A percentile compares a stretch with the other conserved stretches of the same genome.
Evolutionary conservation across 2,797 vertebrate genomes (phyloP).

Genomic region (Alfaro cultratus): DNA sequence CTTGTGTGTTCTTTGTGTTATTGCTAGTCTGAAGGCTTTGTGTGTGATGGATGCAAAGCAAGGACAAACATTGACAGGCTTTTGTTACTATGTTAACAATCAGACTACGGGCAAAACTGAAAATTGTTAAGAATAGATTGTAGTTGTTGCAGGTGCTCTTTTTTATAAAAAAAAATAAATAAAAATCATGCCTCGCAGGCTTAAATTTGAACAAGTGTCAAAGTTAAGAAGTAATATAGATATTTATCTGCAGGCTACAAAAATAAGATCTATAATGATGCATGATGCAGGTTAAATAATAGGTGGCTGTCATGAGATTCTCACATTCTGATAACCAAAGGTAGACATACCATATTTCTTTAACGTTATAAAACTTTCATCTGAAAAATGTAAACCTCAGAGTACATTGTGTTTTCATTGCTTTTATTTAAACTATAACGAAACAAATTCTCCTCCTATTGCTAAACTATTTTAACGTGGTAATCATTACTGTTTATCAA

Average conservation of each 20-base stretch:
- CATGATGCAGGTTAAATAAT: not conserved
- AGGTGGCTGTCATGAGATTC: not conserved
- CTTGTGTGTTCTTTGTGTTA: not conserved
- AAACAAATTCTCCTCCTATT: not conserved
- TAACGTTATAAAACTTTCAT: not conserved
- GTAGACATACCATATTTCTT: not conserved
- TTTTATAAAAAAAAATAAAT: not conserved
- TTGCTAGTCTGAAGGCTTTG: not conserved
- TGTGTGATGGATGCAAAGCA: slow-evolving; percentile 16
- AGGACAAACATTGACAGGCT: not conserved
- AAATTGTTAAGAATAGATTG: not conserved
- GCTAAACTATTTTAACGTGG: not conserved
- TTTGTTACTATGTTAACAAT: not conserved
- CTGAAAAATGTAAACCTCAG: not conserved
- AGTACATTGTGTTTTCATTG: not conserved
- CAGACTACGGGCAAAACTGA: not conserved
- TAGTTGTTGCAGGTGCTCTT: not conserved
- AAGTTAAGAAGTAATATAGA: not conserved
- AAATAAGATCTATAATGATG: not conserved
- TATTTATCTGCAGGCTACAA: not conserved
- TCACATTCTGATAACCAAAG: too few relatives aligned
- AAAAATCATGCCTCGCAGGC: not conserved
- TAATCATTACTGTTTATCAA: not conserved
- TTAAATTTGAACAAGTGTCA: slow-evolving; percentile 6
- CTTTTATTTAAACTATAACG: not conserved